Evolutionary conservation across 2,113 vertebrate genomes (phyloP).

Genomic region (Furnarius figulus): DNA sequence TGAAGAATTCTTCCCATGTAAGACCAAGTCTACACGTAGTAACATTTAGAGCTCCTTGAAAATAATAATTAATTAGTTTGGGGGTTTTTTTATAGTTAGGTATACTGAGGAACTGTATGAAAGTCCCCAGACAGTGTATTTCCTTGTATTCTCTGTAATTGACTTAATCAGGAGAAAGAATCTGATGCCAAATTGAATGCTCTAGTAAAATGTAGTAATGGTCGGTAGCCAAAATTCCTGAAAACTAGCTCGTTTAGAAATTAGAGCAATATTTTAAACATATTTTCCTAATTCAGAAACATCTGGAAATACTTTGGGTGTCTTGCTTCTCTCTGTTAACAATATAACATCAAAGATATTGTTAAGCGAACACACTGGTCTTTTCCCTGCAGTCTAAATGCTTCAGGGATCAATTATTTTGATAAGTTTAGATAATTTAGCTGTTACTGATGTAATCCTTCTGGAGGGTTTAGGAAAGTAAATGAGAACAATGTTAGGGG

Average conservation of each 20-base stretch:
- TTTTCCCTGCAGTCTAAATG: not conserved
- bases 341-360: not conserved
- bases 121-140: not conserved
- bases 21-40: not conserved
- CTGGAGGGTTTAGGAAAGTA: not conserved
- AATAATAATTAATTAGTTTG: not conserved
- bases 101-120: not conserved
- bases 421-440: not conserved
- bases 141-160: not conserved
- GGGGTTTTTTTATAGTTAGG: not conserved
- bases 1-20: not conserved
- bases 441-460: not conserved
- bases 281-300: not conserved
- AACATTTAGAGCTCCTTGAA: not conserved
- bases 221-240: not conserved
- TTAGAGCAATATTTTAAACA: not conserved
- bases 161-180: not conserved
- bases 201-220: not conserved
- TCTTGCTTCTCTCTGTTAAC: not conserved
- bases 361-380: not conserved
- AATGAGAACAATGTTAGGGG: not conserved
- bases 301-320: not conserved
- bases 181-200: not conserved
- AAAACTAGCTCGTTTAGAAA: not conserved
- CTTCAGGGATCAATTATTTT: not conserved